These are phyloP conservation scores for Ganaspis sp. DNA, from an alignment of 1,140 invertebrate species.

Conservation along the genomic window DNA sequence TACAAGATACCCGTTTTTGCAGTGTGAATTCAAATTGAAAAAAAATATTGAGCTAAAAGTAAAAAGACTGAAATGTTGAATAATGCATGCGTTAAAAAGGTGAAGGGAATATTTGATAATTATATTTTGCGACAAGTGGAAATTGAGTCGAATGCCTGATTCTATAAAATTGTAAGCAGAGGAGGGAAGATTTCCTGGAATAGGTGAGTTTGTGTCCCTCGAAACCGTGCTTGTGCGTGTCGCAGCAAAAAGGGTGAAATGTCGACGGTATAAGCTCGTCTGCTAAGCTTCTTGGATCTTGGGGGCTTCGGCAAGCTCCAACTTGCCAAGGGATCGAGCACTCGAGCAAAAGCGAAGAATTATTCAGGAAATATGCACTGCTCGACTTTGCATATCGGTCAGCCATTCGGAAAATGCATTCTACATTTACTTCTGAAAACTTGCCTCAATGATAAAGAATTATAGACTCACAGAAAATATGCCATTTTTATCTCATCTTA, in stretches of 20 bases:
- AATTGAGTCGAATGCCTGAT: too few species aligned
- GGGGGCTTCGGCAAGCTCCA: slow-evolving; percentile 43
- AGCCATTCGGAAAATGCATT: slow-evolving; percentile 48
- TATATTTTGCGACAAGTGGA: too few species aligned
- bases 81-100: too few species aligned
- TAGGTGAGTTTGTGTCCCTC: slow-evolving; percentile 43
- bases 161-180: too few species aligned
- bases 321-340: neutral
- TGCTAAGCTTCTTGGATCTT: slow-evolving; percentile 48
- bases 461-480: neutral
- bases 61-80: too few species aligned
- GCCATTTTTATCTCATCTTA: neutral
- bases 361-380: slow-evolving; percentile 53
- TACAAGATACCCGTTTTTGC: too few species aligned
- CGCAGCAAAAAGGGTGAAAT: slow-evolving; percentile 10
- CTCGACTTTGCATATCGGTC: slow-evolving; percentile 48
- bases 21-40: too few species aligned
- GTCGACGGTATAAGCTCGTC: slow-evolving; percentile 41
- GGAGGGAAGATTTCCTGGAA: neutral
- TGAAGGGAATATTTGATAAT: too few species aligned
- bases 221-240: slow-evolving; percentile 32
- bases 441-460: neutral
- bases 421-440: slow-evolving; percentile 34
- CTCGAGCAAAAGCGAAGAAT: slow-evolving; percentile 33
- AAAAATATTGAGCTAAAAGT: too few species aligned